Evolutionary conservation across 23 tunicate genomes (phyloP).

Genomic region (Ascidia mentula): DNA sequence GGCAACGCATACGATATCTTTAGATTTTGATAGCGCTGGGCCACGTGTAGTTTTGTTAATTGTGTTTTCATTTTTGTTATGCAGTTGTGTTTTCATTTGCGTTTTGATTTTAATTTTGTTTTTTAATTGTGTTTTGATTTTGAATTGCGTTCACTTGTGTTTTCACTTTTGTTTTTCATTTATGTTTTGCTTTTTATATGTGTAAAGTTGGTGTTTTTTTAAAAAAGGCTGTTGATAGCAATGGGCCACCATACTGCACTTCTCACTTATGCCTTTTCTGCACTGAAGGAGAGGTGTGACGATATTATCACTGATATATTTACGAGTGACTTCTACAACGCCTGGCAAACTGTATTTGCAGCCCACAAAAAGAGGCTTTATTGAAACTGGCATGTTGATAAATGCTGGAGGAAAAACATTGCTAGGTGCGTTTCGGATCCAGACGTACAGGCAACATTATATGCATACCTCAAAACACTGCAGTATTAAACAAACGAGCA

Average conservation of each 20-base stretch:
- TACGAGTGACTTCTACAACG: neutral
- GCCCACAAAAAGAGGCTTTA: neutral
- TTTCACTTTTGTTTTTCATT: neutral
- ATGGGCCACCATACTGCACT: neutral
- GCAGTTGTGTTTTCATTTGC: neutral
- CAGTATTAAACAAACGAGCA: neutral
- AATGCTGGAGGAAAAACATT: slow-evolving; percentile 8
- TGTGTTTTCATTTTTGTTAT: neutral
- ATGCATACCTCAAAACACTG: slow-evolving; percentile 3
- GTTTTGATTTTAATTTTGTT: neutral
- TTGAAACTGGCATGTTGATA: slow-evolving; percentile 7
- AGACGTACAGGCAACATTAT: neutral
- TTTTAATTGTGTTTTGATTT: neutral
- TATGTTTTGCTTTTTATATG: neutral
- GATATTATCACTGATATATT: no score
- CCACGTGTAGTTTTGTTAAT: neutral
- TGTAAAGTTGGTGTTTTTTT: neutral
- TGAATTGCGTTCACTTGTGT: neutral
- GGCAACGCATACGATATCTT: neutral
- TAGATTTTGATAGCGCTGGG: slow-evolving; percentile 9
- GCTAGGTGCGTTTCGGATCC: no score
- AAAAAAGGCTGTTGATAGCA: neutral
- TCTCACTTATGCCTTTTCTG: neutral
- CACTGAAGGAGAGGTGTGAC: neutral
- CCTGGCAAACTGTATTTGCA: neutral